Evolutionary conservation across 2,888 invertebrate genomes (phyloP), one percentile per base, ranked within the genome.

Genomic region (Blastobasis lacticolella): DNA sequence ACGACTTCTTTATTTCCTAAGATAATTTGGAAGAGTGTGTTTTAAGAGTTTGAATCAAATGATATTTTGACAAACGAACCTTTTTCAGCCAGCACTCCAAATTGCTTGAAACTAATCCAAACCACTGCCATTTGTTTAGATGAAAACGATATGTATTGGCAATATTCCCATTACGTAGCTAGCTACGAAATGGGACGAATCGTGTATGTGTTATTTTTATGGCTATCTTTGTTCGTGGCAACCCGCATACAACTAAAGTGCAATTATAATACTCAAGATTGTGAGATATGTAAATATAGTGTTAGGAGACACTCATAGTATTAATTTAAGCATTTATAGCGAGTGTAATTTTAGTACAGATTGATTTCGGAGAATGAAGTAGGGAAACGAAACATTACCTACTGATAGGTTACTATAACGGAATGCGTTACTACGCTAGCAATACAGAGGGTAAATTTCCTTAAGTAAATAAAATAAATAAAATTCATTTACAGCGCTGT

Each of bases 241-340:
- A 71, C 67, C 70, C 73, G 75, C 80, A 81, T 52, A 76, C 76
- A 78, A 84, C 81, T 82, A 83, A 88, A 88, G 87, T 88, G 87
- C 87, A 88, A 88, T 88, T 88, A 88, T 75, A 77, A 83, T 85
- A 88, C 85, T 86, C 83, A 76, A 81, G 76, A 83, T 84, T 84
- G 85, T 86, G 85, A 86, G 80, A 68, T 61, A 56, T 87, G 86
- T 87, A 87, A 56, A 86, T 84, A 83, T 83, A 85, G 73, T 54
- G 54, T 50, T 71, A 72, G 58, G 61, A 60, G 63, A 68, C 62
- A 71, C 66, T 55, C 62, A 60, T 81, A 84, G 76, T 73, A 75
- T 78, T 80, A 80, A 74, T 75, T 74, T 82, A 78, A 85, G 84
- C 80, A 79, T 84, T 81, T 85, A 79, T 76, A 73, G 70, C 57